phyloP scores from a whole-genome alignment of 2,113 vertebrate species.

The Gavialis gangeticus region DNA sequence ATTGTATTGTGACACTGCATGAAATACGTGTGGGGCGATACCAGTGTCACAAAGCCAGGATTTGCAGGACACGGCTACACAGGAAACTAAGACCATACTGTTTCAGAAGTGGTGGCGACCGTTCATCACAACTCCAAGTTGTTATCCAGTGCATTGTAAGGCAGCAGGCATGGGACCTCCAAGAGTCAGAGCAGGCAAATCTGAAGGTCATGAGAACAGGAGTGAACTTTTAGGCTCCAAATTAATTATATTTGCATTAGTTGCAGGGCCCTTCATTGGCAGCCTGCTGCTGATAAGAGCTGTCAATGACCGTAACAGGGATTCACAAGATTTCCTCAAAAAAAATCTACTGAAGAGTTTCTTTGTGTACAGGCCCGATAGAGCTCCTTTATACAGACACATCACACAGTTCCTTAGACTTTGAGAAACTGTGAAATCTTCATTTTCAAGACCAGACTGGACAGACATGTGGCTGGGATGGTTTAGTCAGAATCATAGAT shows the following conservation, averaged over 20 bases:
- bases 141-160: not conserved
- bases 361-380: not conserved
- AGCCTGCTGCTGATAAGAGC: not conserved
- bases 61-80: no score
- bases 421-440: no score
- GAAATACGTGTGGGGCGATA: rapidly evolving
- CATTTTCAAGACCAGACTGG: no score
- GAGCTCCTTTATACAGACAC: not conserved
- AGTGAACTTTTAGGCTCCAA: not conserved
- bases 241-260: not conserved
- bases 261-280: not conserved
- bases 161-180: not conserved
- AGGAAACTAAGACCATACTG: not conserved
- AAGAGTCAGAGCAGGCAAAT: not conserved
- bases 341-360: not conserved
- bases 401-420: not conserved
- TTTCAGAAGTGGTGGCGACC: not conserved
- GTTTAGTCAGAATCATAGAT: no score
- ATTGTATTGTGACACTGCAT: not conserved
- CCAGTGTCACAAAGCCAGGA: rapidly evolving
- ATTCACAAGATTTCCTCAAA: not conserved
- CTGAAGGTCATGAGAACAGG: not conserved
- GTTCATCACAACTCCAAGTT: not conserved
- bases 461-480: no score
- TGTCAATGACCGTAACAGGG: slow-evolving; percentile 4